These are phyloP conservation scores for Galaxea fascicularis DNA, from an alignment of 92 coral and sea anemone species.

Conservation along the genomic window DNA sequence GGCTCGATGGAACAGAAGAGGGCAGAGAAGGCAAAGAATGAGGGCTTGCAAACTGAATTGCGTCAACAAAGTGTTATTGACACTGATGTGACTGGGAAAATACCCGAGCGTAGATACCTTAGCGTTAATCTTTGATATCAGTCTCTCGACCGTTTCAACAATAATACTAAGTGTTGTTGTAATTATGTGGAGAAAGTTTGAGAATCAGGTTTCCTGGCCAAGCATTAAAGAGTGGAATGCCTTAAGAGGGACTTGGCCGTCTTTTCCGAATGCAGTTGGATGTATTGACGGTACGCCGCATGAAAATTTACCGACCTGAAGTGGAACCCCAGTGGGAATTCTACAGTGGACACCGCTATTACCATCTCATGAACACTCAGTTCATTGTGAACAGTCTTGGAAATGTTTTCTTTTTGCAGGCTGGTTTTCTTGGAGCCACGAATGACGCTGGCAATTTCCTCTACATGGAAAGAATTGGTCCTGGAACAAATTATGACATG, in stretches of 20 bases:
- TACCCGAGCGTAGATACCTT: conserved; percentile 52
- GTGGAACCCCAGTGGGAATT: conserved; percentile 60
- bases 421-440: conserved; percentile 60
- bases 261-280: conserved; percentile 49
- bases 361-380: conserved; percentile 58
- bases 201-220: conserved; percentile 56
- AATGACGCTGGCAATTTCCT: conserved; percentile 46
- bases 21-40: conserved; percentile 24
- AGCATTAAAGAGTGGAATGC: conserved; percentile 50
- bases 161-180: conserved; percentile 48
- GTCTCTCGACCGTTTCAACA: conserved; percentile 46
- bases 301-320: conserved; percentile 59
- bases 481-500: conserved; percentile 16
- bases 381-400: conserved; percentile 45
- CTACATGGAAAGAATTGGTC: conserved; percentile 53
- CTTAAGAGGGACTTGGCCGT: conserved; percentile 39
- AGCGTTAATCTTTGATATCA: conserved; percentile 47
- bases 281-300: conserved; percentile 59
- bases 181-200: conserved; percentile 55
- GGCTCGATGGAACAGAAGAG: conserved; percentile 46
- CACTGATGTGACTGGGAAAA: conserved; percentile 40
- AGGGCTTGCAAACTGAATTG: conserved; percentile 22
- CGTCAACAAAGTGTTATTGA: conserved; percentile 40
- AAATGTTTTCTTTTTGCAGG: conserved; percentile 27
- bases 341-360: conserved; percentile 59